Conservation (phyloP, 2,888 invertebrate genomes). For the Euzetes globulus region DNA sequence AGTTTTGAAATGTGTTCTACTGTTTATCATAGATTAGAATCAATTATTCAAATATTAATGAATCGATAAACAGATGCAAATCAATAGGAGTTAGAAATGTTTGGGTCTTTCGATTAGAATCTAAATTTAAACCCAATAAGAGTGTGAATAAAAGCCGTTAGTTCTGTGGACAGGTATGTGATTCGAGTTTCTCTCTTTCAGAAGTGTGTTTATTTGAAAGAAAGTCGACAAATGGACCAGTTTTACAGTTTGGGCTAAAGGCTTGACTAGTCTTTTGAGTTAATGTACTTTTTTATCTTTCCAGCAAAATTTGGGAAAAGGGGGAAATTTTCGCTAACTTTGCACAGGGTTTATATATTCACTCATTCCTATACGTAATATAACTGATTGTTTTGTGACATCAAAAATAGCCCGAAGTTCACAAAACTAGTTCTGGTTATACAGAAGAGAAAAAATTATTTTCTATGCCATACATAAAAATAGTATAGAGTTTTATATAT, state of each 20-base stretch:
- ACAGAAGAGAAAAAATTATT: not conserved
- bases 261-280: slow-evolving; percentile 23
- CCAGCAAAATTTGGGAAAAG: not conserved
- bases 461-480: not conserved
- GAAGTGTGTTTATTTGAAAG: not conserved
- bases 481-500: too few relatives aligned
- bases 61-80: too few relatives aligned
- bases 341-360: not conserved
- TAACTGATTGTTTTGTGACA: slow-evolving; percentile 20
- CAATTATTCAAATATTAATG: too few relatives aligned
- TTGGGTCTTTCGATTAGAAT: too few relatives aligned
- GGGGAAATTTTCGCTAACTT: not conserved
- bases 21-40: too few relatives aligned
- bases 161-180: not conserved
- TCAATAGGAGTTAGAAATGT: too few relatives aligned
- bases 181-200: not conserved
- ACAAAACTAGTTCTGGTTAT: slow-evolving; percentile 21
- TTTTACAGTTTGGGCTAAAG: slow-evolving; percentile 1
- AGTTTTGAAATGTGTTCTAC: too few relatives aligned
- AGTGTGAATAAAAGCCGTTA: not conserved
- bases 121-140: too few relatives aligned
- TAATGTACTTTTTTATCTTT: not conserved
- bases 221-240: not conserved
- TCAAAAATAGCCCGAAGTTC: slow-evolving; percentile 28
- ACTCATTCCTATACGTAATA: not conserved